Base-by-base conservation (phyloP, 2,888 invertebrate genomes). In the Craniophora ligustri region DNA sequence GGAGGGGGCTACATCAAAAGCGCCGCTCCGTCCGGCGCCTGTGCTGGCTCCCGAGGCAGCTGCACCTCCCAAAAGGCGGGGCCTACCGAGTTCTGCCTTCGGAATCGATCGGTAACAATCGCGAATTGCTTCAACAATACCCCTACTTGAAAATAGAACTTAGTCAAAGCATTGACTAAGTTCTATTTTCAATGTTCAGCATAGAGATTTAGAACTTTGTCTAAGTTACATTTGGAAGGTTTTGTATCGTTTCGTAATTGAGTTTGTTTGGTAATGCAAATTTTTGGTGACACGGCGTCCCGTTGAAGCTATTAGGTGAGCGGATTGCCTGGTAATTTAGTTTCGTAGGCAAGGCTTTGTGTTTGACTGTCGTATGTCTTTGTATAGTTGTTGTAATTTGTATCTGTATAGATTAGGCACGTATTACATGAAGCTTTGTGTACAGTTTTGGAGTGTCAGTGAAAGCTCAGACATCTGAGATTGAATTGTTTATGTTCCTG, bases 311-410 rank as follows among this genome's bases (percentile, higher is more conserved):
- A 91, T 89, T 90, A 91, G 78, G 84, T 85, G 86, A 87, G 85
- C 83, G 83, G 82, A 91, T 89, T 90, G 92, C 87, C 82, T 85
- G 78, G 86, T 92, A 91, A 94, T 90, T 92, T 87, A 82, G 87
- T 93, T 92, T 90, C 79, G 91, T 88, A 89, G 88, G 86, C 91
- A 91, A 89, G 87, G 84, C 88, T 90, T 91, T 90, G 86, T 86
- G 78, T 66, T 59, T 72, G 80, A 76, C 78, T 78, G 81, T 78
- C 56, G 76, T 67, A 74, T 71, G 75, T 75, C 84, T 88, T 87
- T 87, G 87, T 85, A 81, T 75, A 75, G 80, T 69, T 76, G 79
- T 83, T 85, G 86, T 87, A 83, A 85, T 84, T 86, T 87, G 84
- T 84, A 79, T 80, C 74, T 82, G 73, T 80, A 82, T 81, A 78